Conservation (phyloP, 2,113 vertebrate genomes). For the Phainopepla nitens region DNA sequence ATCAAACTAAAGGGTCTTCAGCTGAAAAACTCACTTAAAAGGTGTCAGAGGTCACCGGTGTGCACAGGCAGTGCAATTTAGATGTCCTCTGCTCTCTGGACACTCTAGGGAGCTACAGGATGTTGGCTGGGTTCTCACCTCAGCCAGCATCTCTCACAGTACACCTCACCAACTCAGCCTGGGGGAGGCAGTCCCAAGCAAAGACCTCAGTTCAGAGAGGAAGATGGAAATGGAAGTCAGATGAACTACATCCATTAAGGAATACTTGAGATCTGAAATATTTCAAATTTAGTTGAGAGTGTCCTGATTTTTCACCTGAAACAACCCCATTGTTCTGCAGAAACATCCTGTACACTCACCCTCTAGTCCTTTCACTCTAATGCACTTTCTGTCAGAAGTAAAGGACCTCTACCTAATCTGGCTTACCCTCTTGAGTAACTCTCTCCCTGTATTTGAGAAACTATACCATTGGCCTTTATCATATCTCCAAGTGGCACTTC, state of each 20-base stretch:
- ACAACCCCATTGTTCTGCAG: neutral
- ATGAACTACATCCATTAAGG: neutral
- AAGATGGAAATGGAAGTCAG: neutral
- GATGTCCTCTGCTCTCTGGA: neutral
- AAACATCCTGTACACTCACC: neutral
- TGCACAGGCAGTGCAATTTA: fast-evolving
- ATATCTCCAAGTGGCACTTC: constrained; percentile 29
- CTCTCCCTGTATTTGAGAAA: neutral
- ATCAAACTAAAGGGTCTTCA: neutral
- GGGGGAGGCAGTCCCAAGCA: neutral
- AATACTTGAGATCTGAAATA: neutral
- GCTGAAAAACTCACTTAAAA: neutral
- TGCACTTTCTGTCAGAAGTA: neutral
- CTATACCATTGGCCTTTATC: neutral
- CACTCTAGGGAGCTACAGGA: neutral
- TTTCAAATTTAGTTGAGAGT: neutral
- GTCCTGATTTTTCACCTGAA: neutral
- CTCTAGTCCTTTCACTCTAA: neutral
- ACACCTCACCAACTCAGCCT: neutral
- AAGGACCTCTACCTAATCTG: neutral
- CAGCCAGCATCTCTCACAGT: neutral
- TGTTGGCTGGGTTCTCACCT: neutral
- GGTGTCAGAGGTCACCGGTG: neutral
- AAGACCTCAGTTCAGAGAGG: neutral
- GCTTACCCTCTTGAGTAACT: neutral